phyloP scores from a whole-genome alignment of 2,113 vertebrate species.

The Copsychus sechellarum region DNA sequence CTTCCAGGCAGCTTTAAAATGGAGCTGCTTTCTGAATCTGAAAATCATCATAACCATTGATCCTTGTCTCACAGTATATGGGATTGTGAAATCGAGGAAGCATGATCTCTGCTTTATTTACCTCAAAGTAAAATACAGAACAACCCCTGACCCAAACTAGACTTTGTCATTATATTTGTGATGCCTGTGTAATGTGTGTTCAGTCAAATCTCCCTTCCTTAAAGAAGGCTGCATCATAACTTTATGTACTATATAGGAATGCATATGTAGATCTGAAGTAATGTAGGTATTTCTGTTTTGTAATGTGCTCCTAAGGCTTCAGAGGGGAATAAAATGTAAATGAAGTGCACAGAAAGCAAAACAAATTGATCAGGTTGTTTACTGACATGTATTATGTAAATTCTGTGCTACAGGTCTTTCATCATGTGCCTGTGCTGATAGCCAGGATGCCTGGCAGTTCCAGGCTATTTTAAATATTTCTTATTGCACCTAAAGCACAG shows the following conservation, averaged over 20 bases:
- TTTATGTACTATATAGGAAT: background rate
- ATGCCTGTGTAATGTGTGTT: background rate
- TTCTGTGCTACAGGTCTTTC: background rate
- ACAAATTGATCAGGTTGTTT: background rate
- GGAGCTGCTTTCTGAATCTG: background rate
- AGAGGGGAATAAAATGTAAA: slow-evolving; percentile 14
- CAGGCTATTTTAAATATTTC: background rate
- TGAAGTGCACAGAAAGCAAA: slow-evolving; percentile 8
- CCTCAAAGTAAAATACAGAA: background rate
- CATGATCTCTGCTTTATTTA: background rate
- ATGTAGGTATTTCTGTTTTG: background rate
- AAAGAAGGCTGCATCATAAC: background rate
- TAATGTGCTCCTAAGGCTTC: background rate
- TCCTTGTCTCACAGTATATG: background rate
- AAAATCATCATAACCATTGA: background rate
- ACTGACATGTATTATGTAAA: background rate
- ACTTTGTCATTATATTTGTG: background rate
- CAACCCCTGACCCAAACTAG: background rate
- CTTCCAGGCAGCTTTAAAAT: background rate
- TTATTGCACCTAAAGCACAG: background rate
- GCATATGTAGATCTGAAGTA: background rate
- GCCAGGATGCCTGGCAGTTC: background rate
- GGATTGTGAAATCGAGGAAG: background rate
- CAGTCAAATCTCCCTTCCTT: background rate
- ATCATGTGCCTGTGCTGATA: background rate